Conservation (phyloP, 2,888 invertebrate species). For the Melanostoma scalare region DNA sequence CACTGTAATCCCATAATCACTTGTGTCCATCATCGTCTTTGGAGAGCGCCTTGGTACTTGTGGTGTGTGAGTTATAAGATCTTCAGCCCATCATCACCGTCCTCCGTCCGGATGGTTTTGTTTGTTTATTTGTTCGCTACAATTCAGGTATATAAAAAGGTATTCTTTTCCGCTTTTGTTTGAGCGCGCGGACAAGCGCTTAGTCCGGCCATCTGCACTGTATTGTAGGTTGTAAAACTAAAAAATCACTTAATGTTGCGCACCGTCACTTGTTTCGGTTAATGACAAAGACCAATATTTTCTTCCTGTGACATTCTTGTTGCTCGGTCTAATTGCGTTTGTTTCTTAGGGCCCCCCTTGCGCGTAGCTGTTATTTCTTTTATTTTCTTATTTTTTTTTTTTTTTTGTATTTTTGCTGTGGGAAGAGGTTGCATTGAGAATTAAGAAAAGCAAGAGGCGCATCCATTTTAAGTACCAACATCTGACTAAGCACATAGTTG, state of each 20-base stretch:
- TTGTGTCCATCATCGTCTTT: constrained; percentile 61
- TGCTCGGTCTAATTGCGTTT: constrained; percentile 71
- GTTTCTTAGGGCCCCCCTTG: constrained; percentile 35
- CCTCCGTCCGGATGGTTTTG: constrained; percentile 52
- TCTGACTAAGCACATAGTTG: neutral
- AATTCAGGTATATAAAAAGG: constrained; percentile 66
- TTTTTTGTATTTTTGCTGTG: constrained; percentile 42
- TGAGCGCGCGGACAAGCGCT: constrained; percentile 51
- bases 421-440: constrained; percentile 6
- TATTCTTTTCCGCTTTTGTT: constrained; percentile 68
- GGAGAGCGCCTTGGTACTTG: constrained; percentile 36
- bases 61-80: constrained; percentile 20
- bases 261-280: constrained; percentile 74
- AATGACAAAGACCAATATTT: constrained; percentile 76
- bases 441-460: neutral
- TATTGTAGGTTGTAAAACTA: constrained; percentile 41
- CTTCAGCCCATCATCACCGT: constrained; percentile 1
- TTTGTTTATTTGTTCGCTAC: constrained; percentile 71
- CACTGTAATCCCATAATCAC: constrained; percentile 65
- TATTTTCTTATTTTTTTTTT: constrained; percentile 13
- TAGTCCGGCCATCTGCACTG: constrained; percentile 10
- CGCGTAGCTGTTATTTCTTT: constrained; percentile 35
- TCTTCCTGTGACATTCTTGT: constrained; percentile 76
- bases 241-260: constrained; percentile 71
- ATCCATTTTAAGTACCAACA: no score